phyloP scores from a whole-genome alignment of 2,113 vertebrate species.

The Axis porcinus region DNA sequence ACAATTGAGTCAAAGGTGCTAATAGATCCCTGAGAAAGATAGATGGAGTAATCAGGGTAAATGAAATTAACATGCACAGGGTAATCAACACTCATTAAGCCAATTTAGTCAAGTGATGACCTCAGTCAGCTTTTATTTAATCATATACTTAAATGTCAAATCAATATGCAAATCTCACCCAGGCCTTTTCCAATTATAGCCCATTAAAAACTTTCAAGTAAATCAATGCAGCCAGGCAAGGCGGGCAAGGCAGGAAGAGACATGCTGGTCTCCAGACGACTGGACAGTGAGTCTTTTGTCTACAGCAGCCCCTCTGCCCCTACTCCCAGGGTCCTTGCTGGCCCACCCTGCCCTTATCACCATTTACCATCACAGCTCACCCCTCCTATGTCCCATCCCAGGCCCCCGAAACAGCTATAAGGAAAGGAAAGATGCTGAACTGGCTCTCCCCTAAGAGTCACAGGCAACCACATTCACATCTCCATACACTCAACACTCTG shows the following conservation, averaged over 20 bases:
- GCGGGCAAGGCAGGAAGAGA: neutral
- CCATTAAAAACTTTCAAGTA: constrained; percentile 77
- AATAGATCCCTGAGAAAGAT: constrained; percentile 76
- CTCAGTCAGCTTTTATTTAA: constrained; percentile 85
- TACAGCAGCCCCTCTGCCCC: neutral
- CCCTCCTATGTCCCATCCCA: neutral
- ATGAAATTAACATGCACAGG: constrained; percentile 82
- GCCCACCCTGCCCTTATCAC: neutral
- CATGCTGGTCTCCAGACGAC: neutral
- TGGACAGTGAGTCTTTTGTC: neutral
- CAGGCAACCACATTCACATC: too few species aligned
- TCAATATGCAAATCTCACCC: constrained; percentile 78
- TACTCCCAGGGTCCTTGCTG: neutral
- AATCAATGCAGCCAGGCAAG: constrained; percentile 63
- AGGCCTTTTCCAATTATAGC: constrained; percentile 74
- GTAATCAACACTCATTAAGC: constrained; percentile 83
- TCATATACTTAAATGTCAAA: constrained; percentile 82
- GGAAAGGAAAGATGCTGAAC: neutral
- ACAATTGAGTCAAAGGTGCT: constrained; percentile 77
- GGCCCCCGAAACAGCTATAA: neutral
- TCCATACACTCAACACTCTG: neutral
- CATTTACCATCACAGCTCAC: neutral
- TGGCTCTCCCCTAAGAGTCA: neutral
- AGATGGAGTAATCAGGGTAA: constrained; percentile 78
- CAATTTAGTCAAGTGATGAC: constrained; percentile 85